Evolutionary conservation across 2,113 vertebrate species (phyloP).

Genomic region (Colossoma macropomum): DNA sequence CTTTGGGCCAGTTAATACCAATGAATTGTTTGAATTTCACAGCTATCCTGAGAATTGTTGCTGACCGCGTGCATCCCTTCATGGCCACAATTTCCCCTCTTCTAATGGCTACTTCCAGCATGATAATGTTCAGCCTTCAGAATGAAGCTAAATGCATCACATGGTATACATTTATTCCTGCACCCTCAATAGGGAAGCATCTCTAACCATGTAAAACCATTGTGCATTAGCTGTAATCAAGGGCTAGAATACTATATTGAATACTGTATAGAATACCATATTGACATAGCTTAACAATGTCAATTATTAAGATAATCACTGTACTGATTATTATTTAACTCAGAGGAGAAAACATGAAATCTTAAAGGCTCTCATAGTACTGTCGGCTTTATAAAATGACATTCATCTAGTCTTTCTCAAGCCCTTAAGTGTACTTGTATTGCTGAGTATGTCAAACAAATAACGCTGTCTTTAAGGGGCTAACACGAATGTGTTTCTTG

Average conservation of each 20-base stretch:
- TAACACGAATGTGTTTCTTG: not conserved
- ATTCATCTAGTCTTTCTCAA: not conserved
- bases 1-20: too few species aligned
- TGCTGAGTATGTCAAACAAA: not conserved
- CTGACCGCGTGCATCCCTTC: too few species aligned
- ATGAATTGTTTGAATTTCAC: too few species aligned
- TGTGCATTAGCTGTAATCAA: not conserved
- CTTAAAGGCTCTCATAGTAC: not conserved
- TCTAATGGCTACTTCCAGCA: too few species aligned
- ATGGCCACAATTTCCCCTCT: too few species aligned
- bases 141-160: not conserved
- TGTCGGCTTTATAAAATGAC: not conserved
- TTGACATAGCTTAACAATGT: too few species aligned
- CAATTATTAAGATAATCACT: not conserved
- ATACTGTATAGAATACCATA: too few species aligned
- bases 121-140: not conserved
- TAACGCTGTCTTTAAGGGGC: not conserved
- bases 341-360: not conserved
- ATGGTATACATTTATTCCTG: too few species aligned
- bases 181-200: not conserved
- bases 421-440: not conserved
- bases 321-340: not conserved
- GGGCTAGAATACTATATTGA: not conserved
- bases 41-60: too few species aligned
- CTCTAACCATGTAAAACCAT: not conserved